Evolutionary conservation across 2,888 invertebrate species (phyloP), one percentile per base, ranked within the genome.

Genomic region (Latheticus oryzae): DNA sequence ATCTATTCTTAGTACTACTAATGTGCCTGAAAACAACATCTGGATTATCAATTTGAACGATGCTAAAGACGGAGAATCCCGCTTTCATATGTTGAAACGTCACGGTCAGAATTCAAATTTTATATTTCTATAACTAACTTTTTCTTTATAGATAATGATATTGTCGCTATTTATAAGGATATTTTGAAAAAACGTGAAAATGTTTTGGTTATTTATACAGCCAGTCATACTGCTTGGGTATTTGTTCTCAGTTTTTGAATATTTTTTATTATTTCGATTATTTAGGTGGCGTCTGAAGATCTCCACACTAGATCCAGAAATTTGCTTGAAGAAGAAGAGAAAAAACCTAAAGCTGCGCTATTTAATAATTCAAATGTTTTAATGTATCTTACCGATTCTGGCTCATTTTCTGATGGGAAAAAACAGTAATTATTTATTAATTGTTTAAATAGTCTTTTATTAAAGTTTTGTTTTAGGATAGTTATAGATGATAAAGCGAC

Each of bases 181-280:
- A 72, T 87, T 8, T 66, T 80, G 12, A 73, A 81, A 32, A 60
- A 73, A 11, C 64, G 83, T 56, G 71, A 74, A 2, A 78, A 82
- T 30, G 79, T 86, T 0, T 69, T 86, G 4, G 85, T 81, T 1
- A 57, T 87, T 0, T 86, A 85, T 67, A 87, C 87, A 0, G 85
- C 82, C 0, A 74, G 78, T 17, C 79, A 81, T 62, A 82, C 84
- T 0, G 86, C 87, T 9, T 81, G 81, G 81, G 78, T 80, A 73
- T n/a, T n/a, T n/a, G n/a, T n/a, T n/a, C n/a, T n/a, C n/a, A n/a
- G n/a, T n/a, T n/a, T n/a, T n/a, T n/a, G n/a, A n/a, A n/a, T n/a
- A n/a, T n/a, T n/a, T n/a, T n/a, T n/a, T n/a, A n/a, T n/a, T n/a
- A n/a, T n/a, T n/a, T n/a, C n/a, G n/a, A n/a, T n/a, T n/a, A n/a